Evolutionary conservation across 2,888 invertebrate genomes (phyloP).

Genomic region (Cryptocephalus moraei): DNA sequence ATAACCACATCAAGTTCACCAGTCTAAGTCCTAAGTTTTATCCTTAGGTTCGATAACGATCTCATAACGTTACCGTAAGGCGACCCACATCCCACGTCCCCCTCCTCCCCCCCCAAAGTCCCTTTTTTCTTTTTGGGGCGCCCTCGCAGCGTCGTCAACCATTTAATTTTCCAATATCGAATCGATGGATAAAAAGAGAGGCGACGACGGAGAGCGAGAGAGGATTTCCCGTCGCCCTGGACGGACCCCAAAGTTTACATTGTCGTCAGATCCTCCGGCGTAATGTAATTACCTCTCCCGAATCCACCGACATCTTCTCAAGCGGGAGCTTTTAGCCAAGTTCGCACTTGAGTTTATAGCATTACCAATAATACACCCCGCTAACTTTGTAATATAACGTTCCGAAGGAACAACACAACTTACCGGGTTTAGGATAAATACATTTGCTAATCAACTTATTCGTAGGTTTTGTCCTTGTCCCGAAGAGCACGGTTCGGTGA

Average conservation of each 20-base stretch:
- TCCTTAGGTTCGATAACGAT: too few relatives aligned
- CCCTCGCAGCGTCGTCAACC: too few relatives aligned
- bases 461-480: background rate
- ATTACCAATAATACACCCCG: slow-evolving; percentile 31
- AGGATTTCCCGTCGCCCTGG: too few relatives aligned
- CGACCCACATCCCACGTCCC: too few relatives aligned
- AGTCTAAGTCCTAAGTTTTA: too few relatives aligned
- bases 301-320: slow-evolving; percentile 28
- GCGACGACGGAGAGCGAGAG: too few relatives aligned
- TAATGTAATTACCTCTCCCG: slow-evolving; percentile 32
- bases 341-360: slow-evolving; percentile 32
- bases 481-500: slow-evolving; percentile 1
- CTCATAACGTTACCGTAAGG: too few relatives aligned
- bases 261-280: slow-evolving; percentile 23
- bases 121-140: too few relatives aligned
- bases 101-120: too few relatives aligned
- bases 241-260: slow-evolving; percentile 16
- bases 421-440: slow-evolving; percentile 11
- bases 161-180: too few relatives aligned
- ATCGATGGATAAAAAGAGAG: too few relatives aligned
- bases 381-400: slow-evolving; percentile 14
- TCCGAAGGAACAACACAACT: slow-evolving; percentile 7
- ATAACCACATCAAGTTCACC: too few relatives aligned
- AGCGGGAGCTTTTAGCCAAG: slow-evolving; percentile 32
- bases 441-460: slow-evolving; percentile 13